Evolutionary conservation across 1,140 invertebrate species (phyloP).

Genomic region (Ylistrum balloti): DNA sequence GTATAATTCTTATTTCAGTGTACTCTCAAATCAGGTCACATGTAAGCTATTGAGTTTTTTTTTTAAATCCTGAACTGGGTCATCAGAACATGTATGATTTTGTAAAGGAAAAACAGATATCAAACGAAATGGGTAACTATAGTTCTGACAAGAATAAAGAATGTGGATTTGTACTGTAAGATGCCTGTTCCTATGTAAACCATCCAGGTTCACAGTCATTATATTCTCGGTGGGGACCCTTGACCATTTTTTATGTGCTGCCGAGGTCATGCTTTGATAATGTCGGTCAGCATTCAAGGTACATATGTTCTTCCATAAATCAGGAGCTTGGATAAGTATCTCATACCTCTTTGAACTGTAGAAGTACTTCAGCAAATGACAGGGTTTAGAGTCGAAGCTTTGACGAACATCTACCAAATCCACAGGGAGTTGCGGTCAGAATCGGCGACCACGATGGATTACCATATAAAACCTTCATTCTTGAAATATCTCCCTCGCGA

Average conservation of each 20-base stretch:
- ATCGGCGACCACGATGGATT: not conserved
- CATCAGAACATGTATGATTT: too few species aligned
- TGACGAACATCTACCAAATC: conserved; percentile 6
- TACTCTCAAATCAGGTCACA: too few species aligned
- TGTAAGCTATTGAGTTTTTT: too few species aligned
- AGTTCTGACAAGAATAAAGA: not conserved
- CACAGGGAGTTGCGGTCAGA: not conserved
- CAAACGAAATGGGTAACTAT: too few species aligned
- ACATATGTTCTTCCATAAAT: not conserved
- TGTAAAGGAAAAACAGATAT: too few species aligned
- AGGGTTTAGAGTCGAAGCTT: not conserved
- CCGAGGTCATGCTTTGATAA: not conserved
- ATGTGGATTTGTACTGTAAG: not conserved
- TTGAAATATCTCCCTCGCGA: not conserved
- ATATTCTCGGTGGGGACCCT: not conserved
- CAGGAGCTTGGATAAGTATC: not conserved
- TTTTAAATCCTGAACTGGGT: too few species aligned
- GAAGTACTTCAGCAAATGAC: not conserved
- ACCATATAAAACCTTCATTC: not conserved
- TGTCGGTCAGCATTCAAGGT: not conserved
- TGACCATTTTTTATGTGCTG: not conserved
- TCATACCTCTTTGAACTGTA: not conserved
- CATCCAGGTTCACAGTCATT: not conserved
- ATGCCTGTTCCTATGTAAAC: not conserved
- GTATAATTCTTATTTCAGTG: too few species aligned